These are phyloP conservation scores for Antrozous pallidus DNA, from an alignment of 2,797 vertebrate species.

Conservation along the genomic window DNA sequence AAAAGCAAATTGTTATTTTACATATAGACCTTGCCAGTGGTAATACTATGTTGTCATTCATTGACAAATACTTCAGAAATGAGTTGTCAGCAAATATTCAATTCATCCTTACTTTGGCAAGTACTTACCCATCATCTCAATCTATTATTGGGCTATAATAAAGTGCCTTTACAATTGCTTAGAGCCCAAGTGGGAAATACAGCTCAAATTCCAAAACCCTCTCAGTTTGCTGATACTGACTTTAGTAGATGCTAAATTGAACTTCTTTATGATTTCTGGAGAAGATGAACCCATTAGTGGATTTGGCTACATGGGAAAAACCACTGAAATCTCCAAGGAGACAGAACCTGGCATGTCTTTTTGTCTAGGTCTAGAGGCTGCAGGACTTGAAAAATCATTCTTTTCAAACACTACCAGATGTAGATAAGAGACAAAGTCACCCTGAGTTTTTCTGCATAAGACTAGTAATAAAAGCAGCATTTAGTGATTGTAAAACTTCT, in stretches of 20 bases:
- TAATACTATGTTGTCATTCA: not conserved
- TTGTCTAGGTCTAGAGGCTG: not conserved
- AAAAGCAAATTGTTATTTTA: not conserved
- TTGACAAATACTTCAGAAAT: not conserved
- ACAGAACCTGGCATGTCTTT: not conserved
- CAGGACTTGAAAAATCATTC: not conserved
- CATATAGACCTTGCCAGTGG: not conserved
- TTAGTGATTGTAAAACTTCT: conserved; percentile 16
- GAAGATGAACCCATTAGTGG: not conserved
- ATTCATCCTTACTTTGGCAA: not conserved
- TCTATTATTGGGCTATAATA: not conserved
- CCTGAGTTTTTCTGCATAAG: not conserved
- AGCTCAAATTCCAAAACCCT: not conserved
- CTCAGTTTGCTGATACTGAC: not conserved
- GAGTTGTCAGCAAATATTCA: not conserved
- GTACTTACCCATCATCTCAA: not conserved
- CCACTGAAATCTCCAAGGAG: not conserved
- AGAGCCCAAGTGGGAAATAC: not conserved
- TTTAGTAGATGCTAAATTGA: not conserved
- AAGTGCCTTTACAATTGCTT: not conserved
- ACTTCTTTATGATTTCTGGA: not conserved
- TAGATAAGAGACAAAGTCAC: not conserved
- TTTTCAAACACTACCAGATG: not conserved
- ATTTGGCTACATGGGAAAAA: not conserved
- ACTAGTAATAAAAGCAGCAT: not conserved